These are phyloP conservation scores for Ispidina picta DNA, from an alignment of 2,797 vertebrate species.

Conservation along the genomic window DNA sequence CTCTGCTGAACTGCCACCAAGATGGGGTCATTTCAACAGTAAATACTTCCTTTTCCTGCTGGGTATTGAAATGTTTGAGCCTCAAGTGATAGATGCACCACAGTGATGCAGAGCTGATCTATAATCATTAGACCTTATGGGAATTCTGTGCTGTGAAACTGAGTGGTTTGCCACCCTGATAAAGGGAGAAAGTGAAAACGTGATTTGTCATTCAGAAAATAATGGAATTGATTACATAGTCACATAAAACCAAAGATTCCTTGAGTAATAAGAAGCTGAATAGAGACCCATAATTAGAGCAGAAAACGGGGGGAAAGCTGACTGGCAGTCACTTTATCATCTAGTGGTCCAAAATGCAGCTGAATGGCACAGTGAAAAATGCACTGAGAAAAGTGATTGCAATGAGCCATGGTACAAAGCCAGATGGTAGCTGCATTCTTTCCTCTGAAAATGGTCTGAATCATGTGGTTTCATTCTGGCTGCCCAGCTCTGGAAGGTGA, in stretches of 20 bases:
- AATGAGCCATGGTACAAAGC: neutral
- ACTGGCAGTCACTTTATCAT: neutral
- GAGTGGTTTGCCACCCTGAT: neutral
- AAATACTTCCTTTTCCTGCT: neutral
- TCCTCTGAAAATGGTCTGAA: accelerated
- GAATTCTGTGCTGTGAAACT: neutral
- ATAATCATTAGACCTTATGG: neutral
- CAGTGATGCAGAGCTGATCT: neutral
- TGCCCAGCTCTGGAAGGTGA: neutral
- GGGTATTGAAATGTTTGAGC: neutral
- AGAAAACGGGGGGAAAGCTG: neutral
- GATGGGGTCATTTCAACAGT: neutral
- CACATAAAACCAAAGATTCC: neutral
- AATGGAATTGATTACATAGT: slow-evolving; percentile 14
- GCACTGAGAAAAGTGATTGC: neutral
- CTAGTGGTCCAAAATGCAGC: neutral
- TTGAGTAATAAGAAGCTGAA: neutral
- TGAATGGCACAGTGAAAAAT: neutral
- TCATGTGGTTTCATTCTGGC: neutral
- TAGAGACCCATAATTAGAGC: neutral
- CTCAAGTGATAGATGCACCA: neutral
- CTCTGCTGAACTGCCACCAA: neutral
- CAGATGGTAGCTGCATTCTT: neutral
- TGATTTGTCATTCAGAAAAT: neutral
- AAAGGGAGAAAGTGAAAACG: neutral